Evolutionary conservation across 2,797 vertebrate genomes (phyloP), one percentile per base, ranked within the genome.

Genomic region (Aldrovandia affinis): DNA sequence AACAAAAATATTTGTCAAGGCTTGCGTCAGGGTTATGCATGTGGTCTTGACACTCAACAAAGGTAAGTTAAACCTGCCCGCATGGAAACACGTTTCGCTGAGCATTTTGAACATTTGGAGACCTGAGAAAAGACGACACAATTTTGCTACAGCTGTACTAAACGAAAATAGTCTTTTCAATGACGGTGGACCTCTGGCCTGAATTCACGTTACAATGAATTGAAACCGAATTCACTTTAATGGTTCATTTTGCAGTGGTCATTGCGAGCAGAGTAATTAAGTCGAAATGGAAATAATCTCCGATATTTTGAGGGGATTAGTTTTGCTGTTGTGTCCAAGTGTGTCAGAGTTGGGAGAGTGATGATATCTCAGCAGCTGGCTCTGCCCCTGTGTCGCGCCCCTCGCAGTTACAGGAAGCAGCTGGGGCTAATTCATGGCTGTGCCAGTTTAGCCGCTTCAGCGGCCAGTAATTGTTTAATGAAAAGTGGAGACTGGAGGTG

Each of bases 401-500:
- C 33, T 73, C 20, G 6, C 73, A 22, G 42, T 44, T 12, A 77
- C 18, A 22, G 75, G n/a, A 75, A 86, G 86, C 84, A 87, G 86
- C 85, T 89, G 86, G 80, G 82, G 30, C 73, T 84, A 52, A 65
- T 87, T 78, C 39, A 15, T 75, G 84, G 54, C 86, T 90, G 82
- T 84, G 84, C 85, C 57, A 68, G 33, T n/a, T 33, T 36, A 54
- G 70, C 77, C 33, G 87, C 82, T 86, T 57, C 86, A 87, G 22
- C 82, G 80, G 82, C 82, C 84, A 50, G 80, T 89, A 87, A 88
- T 86, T 86, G 81, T 86, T 80, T 68, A 88, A 82, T 85, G 85
- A 89, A 83, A 47, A 65, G 81, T 80, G 30, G 22, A 52, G 85
- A 87, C 36, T 88, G 61, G 83, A 90, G 88, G 85, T 89, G 89